A percentile compares a stretch with the other conserved stretches of the same genome.
Conservation (phyloP, 2,888 invertebrate species). For the Rotaria socialis region DNA sequence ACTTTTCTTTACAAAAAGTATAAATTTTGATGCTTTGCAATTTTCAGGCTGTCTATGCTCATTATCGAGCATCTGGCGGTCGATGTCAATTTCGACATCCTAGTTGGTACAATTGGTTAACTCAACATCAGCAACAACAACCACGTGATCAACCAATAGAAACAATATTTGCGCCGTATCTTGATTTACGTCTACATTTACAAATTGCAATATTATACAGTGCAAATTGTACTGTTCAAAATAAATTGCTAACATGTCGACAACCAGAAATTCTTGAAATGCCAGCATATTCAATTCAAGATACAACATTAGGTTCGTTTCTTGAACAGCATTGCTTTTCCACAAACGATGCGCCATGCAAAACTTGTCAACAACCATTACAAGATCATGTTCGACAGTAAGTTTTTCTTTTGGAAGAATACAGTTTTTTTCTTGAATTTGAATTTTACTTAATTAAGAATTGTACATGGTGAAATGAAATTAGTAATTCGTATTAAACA, state of each 20-base stretch:
- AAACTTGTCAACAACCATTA: constrained; percentile 19
- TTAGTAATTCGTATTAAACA: constrained; percentile 15
- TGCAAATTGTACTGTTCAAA: constrained; percentile 8
- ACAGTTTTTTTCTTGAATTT: no score
- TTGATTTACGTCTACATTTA: constrained; percentile 9
- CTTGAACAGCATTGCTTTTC: constrained; percentile 81
- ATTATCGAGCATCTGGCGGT: constrained; percentile 2
- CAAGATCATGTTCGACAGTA: constrained; percentile 23
- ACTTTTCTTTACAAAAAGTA: no score
- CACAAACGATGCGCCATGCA: neutral
- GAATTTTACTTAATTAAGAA: neutral
- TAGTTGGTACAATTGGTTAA: neutral
- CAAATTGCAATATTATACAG: neutral
- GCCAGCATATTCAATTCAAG: constrained; percentile 89
- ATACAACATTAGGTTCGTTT: constrained; percentile 88
- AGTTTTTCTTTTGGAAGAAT: neutral
- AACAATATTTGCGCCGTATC: neutral
- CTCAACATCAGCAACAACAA: neutral
- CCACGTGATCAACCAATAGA: constrained; percentile 21
- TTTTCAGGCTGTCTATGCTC: neutral
- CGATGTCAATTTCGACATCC: neutral
- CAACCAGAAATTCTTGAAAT: constrained; percentile 74
- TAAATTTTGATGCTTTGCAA: neutral
- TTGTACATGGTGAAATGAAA: constrained; percentile 1
- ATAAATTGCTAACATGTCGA: constrained; percentile 26